A percentile compares a stretch with the other conserved stretches of the same genome.
These are phyloP conservation scores for Camponotus floridanus DNA, from an alignment of 1,140 invertebrate genomes.

Conservation along the genomic window DNA sequence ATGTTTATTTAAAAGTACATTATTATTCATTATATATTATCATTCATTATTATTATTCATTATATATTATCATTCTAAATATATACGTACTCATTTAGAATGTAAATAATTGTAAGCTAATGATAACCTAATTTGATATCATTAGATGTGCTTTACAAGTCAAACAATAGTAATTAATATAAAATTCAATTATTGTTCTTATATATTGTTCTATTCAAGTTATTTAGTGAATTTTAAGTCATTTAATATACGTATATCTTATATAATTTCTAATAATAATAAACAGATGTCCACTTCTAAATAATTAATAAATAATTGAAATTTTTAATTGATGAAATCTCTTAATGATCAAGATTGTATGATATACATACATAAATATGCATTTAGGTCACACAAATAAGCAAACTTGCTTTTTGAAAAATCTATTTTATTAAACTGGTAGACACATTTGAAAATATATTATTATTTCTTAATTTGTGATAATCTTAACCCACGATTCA, in stretches of 20 bases:
- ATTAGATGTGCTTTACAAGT: neutral
- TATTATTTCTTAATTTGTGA: neutral
- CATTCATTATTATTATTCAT: constrained; percentile 1
- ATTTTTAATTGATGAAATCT: too few species aligned
- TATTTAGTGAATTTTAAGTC: neutral
- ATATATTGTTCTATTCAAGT: neutral
- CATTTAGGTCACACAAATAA: too few species aligned
- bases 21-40: neutral
- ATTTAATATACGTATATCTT: neutral
- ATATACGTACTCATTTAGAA: neutral
- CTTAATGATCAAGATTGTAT: too few species aligned
- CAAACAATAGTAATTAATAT: constrained; percentile 8
- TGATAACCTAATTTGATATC: constrained; percentile 19
- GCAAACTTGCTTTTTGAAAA: too few species aligned
- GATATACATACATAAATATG: too few species aligned
- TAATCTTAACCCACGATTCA: neutral
- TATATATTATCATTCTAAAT: neutral
- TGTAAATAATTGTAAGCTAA: neutral
- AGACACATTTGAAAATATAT: neutral
- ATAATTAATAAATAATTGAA: too few species aligned
- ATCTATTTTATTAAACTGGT: neutral
- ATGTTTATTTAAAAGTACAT: neutral
- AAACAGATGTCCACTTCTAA: too few species aligned
- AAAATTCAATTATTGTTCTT: neutral
- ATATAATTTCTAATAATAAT: neutral